phyloP scores from a whole-genome alignment of 23 tunicate species.

The Botrylloides violaceus region DNA sequence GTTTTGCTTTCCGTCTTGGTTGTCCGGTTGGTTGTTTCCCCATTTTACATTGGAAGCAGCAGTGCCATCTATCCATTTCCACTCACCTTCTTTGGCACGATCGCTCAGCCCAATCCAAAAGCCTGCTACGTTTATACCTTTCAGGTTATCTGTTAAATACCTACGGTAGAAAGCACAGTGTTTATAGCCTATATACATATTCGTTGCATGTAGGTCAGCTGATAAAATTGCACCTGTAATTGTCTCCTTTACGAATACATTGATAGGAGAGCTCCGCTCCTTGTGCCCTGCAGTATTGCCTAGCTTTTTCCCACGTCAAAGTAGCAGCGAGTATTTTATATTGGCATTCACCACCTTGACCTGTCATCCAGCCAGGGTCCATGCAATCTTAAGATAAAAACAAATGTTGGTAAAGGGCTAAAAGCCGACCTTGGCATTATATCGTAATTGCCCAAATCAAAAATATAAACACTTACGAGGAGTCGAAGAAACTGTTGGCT shows the following conservation, averaged over 20 bases:
- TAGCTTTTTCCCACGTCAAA: not conserved
- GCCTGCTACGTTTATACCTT: not conserved
- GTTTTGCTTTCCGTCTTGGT: conserved; percentile 11
- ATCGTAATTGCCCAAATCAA: too few species aligned
- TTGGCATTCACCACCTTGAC: conserved; percentile 9
- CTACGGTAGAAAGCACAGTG: not conserved
- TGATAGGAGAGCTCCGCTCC: not conserved
- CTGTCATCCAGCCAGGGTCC: conserved; percentile 22
- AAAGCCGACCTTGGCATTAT: too few species aligned
- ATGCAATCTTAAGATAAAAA: conserved; percentile 5
- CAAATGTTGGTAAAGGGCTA: too few species aligned
- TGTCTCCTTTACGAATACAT: not conserved
- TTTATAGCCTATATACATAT: not conserved
- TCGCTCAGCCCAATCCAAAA: conserved; percentile 20
- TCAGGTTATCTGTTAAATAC: conserved; percentile 4
- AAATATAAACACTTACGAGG: too few species aligned
- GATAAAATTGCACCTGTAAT: not conserved
- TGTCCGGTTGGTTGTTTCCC: conserved; percentile 23
- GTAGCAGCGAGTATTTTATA: conserved; percentile 18
- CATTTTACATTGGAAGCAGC: not conserved
- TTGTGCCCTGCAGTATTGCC: not conserved
- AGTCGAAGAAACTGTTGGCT: too few species aligned
- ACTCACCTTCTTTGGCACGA: not conserved
- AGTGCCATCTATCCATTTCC: conserved; percentile 16
- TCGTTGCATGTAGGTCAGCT: not conserved